A percentile compares a stretch with the other conserved stretches of the same genome.
Evolutionary conservation across 2,797 vertebrate species (phyloP).

Genomic region (Mergus octosetaceus): DNA sequence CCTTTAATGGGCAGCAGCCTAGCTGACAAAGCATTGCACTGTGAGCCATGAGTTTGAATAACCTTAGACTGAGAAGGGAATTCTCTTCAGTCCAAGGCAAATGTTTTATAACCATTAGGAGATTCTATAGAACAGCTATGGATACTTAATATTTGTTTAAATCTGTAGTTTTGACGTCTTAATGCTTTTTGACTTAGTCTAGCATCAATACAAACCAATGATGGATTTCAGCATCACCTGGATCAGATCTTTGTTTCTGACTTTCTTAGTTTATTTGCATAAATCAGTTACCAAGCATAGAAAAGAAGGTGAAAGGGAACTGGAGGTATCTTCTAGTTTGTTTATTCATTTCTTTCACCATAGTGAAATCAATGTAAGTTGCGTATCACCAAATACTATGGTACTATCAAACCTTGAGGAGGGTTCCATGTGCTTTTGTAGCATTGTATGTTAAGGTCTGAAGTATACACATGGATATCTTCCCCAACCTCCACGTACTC

Average conservation of each 20-base stretch:
- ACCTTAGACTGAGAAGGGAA: neutral
- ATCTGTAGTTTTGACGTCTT: neutral
- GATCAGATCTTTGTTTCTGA: neutral
- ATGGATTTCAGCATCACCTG: neutral
- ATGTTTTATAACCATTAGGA: neutral
- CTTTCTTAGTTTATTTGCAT: neutral
- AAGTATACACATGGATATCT: neutral
- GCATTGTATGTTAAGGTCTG: neutral
- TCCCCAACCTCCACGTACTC: rapidly evolving
- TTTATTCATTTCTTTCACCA: neutral
- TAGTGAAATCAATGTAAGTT: neutral
- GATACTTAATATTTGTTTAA: neutral
- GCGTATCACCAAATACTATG: neutral
- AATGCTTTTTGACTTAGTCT: neutral
- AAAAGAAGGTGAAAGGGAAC: neutral
- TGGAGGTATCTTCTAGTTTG: neutral
- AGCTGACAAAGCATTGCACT: neutral
- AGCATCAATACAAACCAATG: neutral
- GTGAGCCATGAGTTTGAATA: neutral
- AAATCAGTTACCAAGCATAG: neutral
- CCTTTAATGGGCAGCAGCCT: neutral
- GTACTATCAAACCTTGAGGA: neutral
- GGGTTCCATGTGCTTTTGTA: neutral
- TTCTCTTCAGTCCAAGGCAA: neutral
- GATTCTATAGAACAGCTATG: neutral